phyloP scores from a whole-genome alignment of 2,113 vertebrate genomes.

The Stomatorhinus ivindoensis region DNA sequence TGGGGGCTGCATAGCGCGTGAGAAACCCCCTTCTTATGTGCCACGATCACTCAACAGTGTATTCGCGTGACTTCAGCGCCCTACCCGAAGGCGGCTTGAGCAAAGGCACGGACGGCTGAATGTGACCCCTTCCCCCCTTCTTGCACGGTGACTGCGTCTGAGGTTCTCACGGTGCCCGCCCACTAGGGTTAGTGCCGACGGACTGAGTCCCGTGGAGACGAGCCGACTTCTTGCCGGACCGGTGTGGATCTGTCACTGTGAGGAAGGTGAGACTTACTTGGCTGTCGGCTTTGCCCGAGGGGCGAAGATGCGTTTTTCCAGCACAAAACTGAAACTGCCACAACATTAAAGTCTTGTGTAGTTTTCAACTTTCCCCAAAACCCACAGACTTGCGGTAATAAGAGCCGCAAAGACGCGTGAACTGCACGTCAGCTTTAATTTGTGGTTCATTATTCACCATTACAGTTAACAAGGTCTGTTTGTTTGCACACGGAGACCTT shows the following conservation, averaged over 20 bases:
- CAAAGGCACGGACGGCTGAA: not conserved
- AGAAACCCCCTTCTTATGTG: not conserved
- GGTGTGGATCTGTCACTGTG: not conserved
- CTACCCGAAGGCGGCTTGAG: not conserved
- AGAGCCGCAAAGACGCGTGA: not conserved
- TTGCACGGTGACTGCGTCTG: not conserved
- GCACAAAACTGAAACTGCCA: not conserved
- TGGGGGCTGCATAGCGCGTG: not conserved
- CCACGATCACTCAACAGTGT: not conserved
- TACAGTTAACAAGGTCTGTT: not conserved
- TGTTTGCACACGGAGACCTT: not conserved
- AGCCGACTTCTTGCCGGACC: not conserved
- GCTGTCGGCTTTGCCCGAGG: not conserved
- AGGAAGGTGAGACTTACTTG: not conserved
- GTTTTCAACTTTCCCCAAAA: not conserved
- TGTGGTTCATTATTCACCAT: not conserved
- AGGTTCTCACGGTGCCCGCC: not conserved
- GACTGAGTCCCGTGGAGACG: not conserved
- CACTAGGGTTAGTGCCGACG: not conserved
- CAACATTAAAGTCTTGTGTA: not conserved
- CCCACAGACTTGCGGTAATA: not conserved
- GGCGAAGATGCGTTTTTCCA: not conserved
- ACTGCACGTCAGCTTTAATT: too few relatives aligned
- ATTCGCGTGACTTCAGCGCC: not conserved
- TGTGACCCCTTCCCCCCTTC: not conserved